phyloP scores from a whole-genome alignment of 2,797 vertebrate species.

The Pitangus sulphuratus region DNA sequence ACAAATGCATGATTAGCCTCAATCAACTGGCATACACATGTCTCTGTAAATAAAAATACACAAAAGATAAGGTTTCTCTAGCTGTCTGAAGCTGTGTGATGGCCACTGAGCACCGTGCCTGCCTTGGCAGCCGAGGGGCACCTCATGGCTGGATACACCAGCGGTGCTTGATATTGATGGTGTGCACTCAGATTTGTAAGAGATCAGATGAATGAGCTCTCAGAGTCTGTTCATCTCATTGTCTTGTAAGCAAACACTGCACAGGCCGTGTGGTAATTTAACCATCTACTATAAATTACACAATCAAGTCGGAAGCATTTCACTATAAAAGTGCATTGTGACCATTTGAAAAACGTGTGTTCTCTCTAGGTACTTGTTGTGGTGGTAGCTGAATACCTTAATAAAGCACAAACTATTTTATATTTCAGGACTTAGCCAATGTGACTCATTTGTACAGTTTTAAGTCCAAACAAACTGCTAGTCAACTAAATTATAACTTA shows the following conservation, averaged over 20 bases:
- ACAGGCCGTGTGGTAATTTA: neutral
- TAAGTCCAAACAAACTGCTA: constrained; percentile 54
- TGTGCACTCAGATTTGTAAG: neutral
- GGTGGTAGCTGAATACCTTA: constrained; percentile 36
- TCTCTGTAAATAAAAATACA: neutral
- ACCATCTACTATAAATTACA: constrained; percentile 19
- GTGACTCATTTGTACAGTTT: constrained; percentile 62
- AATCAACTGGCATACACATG: neutral
- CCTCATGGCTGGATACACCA: neutral
- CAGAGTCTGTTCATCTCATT: constrained; percentile 16
- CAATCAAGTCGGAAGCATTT: constrained; percentile 45
- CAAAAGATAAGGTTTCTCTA: neutral
- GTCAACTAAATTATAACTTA: constrained; percentile 68
- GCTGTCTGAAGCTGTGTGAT: neutral
- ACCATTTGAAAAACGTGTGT: neutral
- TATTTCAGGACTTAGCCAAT: constrained; percentile 45
- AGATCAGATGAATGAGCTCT: constrained; percentile 16
- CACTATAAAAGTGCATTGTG: neutral
- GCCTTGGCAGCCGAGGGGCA: neutral
- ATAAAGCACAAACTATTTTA: constrained; percentile 52
- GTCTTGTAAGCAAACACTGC: neutral
- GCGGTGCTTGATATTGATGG: neutral
- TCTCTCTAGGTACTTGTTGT: constrained; percentile 23
- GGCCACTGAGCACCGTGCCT: neutral
- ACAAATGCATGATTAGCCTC: neutral